Conservation (phyloP, 2,113 vertebrate species). For the Saccopteryx bilineata region DNA sequence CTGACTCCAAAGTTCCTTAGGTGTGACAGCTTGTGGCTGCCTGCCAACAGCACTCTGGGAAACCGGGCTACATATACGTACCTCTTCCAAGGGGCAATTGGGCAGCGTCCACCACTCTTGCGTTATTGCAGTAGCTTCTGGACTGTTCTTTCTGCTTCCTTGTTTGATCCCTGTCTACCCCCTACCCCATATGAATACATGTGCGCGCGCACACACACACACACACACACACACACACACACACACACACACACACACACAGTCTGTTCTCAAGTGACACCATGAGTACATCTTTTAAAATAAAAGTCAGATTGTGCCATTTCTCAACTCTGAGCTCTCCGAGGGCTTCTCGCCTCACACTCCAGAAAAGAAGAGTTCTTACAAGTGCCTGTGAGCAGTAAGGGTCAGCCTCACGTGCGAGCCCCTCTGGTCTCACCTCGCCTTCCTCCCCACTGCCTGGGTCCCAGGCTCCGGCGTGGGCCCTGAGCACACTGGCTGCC, state of each 20-base stretch:
- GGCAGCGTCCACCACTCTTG: neutral
- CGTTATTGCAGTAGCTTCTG: neutral
- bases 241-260: neutral
- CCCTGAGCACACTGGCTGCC: too few relatives aligned
- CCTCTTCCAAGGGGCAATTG: neutral
- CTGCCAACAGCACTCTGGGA: neutral
- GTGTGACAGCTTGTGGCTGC: neutral
- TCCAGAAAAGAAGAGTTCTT: neutral
- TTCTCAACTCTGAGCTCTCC: neutral
- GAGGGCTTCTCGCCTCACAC: neutral
- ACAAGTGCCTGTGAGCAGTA: rapidly evolving
- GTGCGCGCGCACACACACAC: too few relatives aligned
- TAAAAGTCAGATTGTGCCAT: neutral
- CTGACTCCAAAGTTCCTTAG: neutral
- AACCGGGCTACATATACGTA: rapidly evolving
- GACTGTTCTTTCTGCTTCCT: neutral
- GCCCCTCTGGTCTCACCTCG: neutral
- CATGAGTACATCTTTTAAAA: neutral
- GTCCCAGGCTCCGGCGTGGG: too few relatives aligned
- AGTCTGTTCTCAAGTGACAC: neutral
- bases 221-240: neutral
- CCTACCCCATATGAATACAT: too few relatives aligned
- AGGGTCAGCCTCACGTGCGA: neutral
- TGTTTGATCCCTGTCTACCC: neutral
- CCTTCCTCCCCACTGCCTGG: neutral